These are phyloP conservation scores for Drosophila buzzatii DNA, from an alignment of 2,888 invertebrate species.

Conservation along the genomic window DNA sequence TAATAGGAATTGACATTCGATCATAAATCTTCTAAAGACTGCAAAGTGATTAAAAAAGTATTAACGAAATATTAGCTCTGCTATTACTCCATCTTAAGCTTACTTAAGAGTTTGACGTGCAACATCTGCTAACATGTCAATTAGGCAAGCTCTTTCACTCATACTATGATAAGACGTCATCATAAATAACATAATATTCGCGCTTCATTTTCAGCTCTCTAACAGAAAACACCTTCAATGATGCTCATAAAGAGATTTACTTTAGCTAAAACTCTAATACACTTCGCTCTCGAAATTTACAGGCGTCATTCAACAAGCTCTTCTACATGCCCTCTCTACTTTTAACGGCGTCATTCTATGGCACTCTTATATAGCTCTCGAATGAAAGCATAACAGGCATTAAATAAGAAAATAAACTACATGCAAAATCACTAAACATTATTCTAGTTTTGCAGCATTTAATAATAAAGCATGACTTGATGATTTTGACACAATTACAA, in stretches of 20 bases:
- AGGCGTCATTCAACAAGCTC: background rate
- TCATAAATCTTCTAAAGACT: background rate
- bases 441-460: constrained; percentile 7
- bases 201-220: background rate
- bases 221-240: background rate
- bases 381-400: constrained; percentile 2
- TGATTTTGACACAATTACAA: constrained; percentile 38
- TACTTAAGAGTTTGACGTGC: background rate
- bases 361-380: background rate
- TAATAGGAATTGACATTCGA: background rate
- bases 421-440: constrained; percentile 20
- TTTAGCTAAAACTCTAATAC: background rate
- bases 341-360: constrained; percentile 3
- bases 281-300: background rate
- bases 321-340: background rate
- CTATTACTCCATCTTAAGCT: background rate
- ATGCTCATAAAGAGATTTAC: background rate
- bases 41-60: background rate
- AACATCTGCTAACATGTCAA: background rate
- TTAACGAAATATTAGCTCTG: background rate
- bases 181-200: background rate
- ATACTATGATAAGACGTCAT: background rate
- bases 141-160: background rate
- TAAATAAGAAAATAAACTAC: constrained; percentile 12
- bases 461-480: constrained; percentile 32